Base-by-base conservation (phyloP, 2,888 invertebrate species). In the Elysia crispata region DNA sequence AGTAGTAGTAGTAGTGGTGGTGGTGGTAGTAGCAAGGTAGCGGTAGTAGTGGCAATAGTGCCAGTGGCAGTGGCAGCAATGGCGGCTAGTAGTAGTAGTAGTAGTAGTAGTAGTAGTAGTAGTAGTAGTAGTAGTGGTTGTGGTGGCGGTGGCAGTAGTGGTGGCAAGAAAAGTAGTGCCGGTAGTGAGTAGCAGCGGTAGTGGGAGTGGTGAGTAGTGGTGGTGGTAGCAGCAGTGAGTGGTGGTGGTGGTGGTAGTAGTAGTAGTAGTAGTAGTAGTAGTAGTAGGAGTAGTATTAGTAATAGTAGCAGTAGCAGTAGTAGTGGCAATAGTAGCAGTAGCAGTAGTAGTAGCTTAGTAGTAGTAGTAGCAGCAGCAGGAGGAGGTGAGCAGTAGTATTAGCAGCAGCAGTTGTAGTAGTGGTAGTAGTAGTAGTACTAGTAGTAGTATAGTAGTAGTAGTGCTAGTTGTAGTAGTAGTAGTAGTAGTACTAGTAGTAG, bases 401-500 rank as follows among this genome's bases (percentile, higher is more conserved):
- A n/a, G n/a, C n/a, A n/a, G n/a, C n/a, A n/a, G n/a, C n/a, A n/a
- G n/a, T n/a, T n/a, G n/a, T n/a, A n/a, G n/a, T n/a, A n/a, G n/a
- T n/a, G n/a, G n/a, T n/a, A n/a, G n/a, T n/a, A n/a, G n/a, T n/a
- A n/a, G n/a, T n/a, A n/a, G n/a, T n/a, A n/a, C n/a, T n/a, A n/a
- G n/a, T n/a, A n/a, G n/a, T n/a, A n/a, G n/a, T n/a, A 6, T 0
- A 41, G 31, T 33, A 41, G 31, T 72, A 72, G 74, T 67, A 81
- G 81, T 79, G 79, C 78, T 74, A 81, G 78, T 74, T 79, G 81
- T 74, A 81, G 81, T 67, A 79, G 78, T 66, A 74, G 74, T 74
- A 79, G 78, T 66, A 79, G 78, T 74, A 81, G 81, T 74, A 79
- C 74, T 67, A 79, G 79, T 70, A 80, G 77, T 70, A 80, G 72